Conservation (phyloP, 2,113 vertebrate species). For the Pelmatolapia mariae region DNA sequence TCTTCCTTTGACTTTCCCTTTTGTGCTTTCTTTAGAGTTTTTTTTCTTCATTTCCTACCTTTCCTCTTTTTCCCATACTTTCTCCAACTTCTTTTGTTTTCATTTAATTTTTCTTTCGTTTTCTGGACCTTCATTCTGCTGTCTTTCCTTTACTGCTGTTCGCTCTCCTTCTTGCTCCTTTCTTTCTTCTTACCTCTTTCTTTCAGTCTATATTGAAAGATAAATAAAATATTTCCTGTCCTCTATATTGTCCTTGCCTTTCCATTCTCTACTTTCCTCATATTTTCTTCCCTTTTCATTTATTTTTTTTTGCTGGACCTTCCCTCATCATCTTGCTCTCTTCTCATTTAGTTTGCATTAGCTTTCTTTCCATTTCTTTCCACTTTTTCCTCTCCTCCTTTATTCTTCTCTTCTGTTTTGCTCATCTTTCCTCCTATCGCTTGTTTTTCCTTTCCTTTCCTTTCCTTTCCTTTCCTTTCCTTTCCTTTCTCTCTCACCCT, state of each 20-base stretch:
- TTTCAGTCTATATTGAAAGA: neutral
- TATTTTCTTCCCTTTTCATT: neutral
- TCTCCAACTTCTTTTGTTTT: neutral
- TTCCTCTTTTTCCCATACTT: neutral
- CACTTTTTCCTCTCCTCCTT: neutral
- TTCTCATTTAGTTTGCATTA: neutral
- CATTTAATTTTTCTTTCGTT: neutral
- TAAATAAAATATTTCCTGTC: neutral
- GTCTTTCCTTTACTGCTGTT: neutral
- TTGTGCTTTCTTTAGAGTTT: neutral
- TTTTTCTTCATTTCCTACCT: neutral
- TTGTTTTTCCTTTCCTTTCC: neutral
- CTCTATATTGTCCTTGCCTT: neutral
- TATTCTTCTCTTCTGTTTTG: neutral
- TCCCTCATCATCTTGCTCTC: neutral
- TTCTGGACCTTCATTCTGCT: neutral
- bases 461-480: too few species aligned
- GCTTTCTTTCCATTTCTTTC: neutral
- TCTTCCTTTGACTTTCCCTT: neutral
- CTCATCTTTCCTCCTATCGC: neutral
- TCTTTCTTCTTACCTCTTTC: neutral
- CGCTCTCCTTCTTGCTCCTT: neutral
- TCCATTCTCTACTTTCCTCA: neutral
- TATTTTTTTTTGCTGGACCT: neutral
- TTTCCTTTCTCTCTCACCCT: neutral